Evolutionary conservation across 2,888 invertebrate species (phyloP).

Genomic region (Spisula solida): DNA sequence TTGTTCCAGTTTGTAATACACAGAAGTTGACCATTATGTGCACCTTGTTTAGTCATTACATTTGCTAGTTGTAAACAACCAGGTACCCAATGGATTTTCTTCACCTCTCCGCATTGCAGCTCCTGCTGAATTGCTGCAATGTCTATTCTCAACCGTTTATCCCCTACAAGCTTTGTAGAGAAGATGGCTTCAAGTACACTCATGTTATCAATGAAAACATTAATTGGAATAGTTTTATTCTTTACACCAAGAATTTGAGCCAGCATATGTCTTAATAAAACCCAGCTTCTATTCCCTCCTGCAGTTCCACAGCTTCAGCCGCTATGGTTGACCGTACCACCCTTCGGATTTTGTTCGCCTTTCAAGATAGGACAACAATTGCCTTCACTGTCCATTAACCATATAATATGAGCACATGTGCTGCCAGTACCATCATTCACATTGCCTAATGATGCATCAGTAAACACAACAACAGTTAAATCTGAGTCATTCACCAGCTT

Average conservation of each 20-base stretch:
- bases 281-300: constrained; percentile 43
- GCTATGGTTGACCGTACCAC: constrained; percentile 69
- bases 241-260: constrained; percentile 31
- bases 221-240: constrained; percentile 28
- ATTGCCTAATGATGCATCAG: constrained; percentile 69
- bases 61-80: constrained; percentile 45
- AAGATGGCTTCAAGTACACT: constrained; percentile 58
- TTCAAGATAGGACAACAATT: constrained; percentile 67
- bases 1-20: constrained; percentile 55
- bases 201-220: constrained; percentile 50
- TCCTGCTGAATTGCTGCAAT: constrained; percentile 63
- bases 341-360: constrained; percentile 62
- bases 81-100: no score
- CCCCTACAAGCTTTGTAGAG: constrained; percentile 63
- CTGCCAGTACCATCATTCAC: constrained; percentile 64
- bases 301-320: constrained; percentile 66
- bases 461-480: constrained; percentile 40
- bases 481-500: no score
- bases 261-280: constrained; percentile 42
- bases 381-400: constrained; percentile 56
- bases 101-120: no score
- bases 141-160: constrained; percentile 58
- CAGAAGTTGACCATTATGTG: constrained; percentile 44
- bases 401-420: constrained; percentile 59
- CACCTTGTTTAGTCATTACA: constrained; percentile 57